A percentile compares a stretch with the other conserved stretches of the same genome.
Conservation (phyloP, 1,140 invertebrate species). For the Mercenaria mercenaria region DNA sequence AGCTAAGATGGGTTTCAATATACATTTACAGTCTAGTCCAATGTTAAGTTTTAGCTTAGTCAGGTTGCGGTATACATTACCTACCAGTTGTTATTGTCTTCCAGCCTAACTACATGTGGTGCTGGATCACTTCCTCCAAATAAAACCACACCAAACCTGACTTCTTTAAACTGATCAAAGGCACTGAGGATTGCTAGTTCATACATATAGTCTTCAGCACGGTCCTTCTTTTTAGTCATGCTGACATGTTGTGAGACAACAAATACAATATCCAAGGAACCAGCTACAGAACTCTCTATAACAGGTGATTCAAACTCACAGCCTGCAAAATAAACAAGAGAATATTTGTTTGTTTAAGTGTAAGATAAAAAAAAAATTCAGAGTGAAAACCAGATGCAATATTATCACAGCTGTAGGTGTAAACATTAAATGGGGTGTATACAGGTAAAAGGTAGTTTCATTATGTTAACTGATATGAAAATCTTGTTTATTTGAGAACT, state of each 20-base stretch:
- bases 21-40: too few relatives aligned
- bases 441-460: too few relatives aligned
- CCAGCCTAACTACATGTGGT: background rate
- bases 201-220: background rate
- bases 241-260: conserved; percentile 22
- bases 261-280: conserved; percentile 52
- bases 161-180: background rate
- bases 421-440: too few relatives aligned
- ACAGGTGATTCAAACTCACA: background rate
- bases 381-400: too few relatives aligned
- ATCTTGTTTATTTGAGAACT: too few relatives aligned
- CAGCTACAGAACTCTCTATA: background rate
- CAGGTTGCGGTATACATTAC: too few relatives aligned
- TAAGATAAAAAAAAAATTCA: too few relatives aligned
- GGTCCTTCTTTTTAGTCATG: background rate
- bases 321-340: background rate
- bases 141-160: conserved; percentile 20
- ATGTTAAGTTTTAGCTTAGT: too few relatives aligned
- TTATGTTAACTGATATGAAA: too few relatives aligned
- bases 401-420: too few relatives aligned
- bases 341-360: too few relatives aligned
- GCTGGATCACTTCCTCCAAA: conserved; percentile 3
- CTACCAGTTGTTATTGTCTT: background rate
- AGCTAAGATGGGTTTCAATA: too few relatives aligned
- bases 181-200: background rate